Evolutionary conservation across 35 echinoderm and acorn worm species (phyloP).

Genomic region (Apostichopus parvimensis): DNA sequence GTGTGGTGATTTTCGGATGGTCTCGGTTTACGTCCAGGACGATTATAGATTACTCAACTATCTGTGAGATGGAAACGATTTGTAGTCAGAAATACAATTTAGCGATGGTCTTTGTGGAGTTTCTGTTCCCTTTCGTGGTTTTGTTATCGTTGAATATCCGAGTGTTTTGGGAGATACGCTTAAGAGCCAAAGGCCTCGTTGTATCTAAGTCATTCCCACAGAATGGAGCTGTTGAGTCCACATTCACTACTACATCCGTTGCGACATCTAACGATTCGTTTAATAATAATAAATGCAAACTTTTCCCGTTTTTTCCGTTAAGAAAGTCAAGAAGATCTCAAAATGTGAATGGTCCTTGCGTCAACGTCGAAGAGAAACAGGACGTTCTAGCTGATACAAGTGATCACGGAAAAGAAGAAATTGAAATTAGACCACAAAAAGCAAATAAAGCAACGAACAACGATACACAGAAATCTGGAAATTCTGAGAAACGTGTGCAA

Average conservation of each 20-base stretch:
- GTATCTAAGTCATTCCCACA: not conserved
- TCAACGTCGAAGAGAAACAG: not conserved
- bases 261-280: not conserved
- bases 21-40: not conserved
- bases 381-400: not conserved
- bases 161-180: conserved; percentile 47
- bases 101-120: conserved; percentile 26
- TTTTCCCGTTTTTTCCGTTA: not conserved
- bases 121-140: conserved; percentile 13
- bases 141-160: conserved; percentile 13
- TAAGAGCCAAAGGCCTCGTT: conserved; percentile 37
- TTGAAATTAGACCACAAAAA: not conserved
- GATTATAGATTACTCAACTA: conserved; percentile 20
- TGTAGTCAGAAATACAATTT: conserved; percentile 38
- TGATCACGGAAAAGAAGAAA: too few relatives aligned
- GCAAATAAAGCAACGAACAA: not conserved
- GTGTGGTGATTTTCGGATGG: conserved; percentile 33
- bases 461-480: not conserved
- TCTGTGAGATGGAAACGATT: conserved; percentile 45
- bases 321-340: not conserved
- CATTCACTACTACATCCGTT: not conserved
- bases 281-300: not conserved
- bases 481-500: not conserved
- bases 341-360: not conserved
- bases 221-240: not conserved